A percentile compares a stretch with the other conserved stretches of the same genome.
These are phyloP conservation scores for Theropithecus gelada DNA, from an alignment of 2,113 vertebrate genomes.

Conservation along the genomic window DNA sequence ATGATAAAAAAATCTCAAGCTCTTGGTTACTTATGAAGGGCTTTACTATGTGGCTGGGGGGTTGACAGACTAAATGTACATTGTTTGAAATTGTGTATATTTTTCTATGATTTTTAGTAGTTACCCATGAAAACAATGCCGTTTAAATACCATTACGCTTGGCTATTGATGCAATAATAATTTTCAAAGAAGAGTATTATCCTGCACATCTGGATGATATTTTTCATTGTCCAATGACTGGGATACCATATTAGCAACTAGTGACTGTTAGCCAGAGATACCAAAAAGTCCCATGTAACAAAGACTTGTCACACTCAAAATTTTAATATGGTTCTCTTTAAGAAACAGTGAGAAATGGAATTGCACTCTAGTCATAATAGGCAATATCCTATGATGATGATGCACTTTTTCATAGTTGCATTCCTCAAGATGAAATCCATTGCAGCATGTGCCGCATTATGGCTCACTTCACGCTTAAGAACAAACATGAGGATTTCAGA, in stretches of 20 bases:
- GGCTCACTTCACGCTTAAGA: background rate
- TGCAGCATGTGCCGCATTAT: background rate
- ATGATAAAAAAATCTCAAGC: background rate
- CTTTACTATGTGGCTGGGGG: background rate
- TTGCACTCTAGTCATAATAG: background rate
- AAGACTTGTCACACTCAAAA: background rate
- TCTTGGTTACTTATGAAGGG: background rate
- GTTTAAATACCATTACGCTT: background rate
- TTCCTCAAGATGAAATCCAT: background rate
- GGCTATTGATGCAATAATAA: background rate
- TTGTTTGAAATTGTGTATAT: background rate
- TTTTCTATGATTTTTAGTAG: constrained; percentile 16
- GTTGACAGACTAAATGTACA: background rate
- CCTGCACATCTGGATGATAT: background rate
- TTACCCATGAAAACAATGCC: background rate
- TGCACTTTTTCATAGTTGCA: background rate
- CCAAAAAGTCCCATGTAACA: background rate
- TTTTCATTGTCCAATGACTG: background rate
- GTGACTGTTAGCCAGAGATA: background rate
- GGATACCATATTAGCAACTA: background rate
- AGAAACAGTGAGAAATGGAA: background rate
- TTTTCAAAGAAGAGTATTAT: background rate
- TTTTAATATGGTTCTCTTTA: background rate
- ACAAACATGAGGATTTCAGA: background rate
- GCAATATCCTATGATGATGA: background rate